Evolutionary conservation across 30 jellyfish, hydroid and myxozoan species (phyloP).

Genomic region (Aurelia coerulea): DNA sequence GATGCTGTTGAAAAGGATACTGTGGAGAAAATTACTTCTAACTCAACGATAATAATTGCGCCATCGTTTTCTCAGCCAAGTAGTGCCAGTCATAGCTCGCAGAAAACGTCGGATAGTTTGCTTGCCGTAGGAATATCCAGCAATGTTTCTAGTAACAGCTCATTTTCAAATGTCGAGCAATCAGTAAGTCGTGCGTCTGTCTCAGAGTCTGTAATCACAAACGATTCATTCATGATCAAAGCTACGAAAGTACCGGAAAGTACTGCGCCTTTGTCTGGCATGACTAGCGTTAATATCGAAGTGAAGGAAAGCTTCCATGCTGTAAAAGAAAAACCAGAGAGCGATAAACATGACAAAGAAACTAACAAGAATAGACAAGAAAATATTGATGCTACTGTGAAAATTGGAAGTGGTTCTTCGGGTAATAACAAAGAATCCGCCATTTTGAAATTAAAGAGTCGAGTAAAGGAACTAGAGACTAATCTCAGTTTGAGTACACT

Average conservation of each 20-base stretch:
- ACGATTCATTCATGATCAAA: background rate
- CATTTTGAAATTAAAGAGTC: slow-evolving; percentile 81
- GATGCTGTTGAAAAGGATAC: background rate
- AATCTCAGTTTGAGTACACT: slow-evolving; percentile 91
- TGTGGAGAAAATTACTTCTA: background rate
- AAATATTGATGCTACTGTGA: slow-evolving; percentile 20
- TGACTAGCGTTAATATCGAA: background rate
- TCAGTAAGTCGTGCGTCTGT: slow-evolving; percentile 55
- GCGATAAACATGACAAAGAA: slow-evolving; percentile 9
- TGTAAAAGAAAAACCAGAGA: slow-evolving; percentile 4
- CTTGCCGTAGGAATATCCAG: background rate
- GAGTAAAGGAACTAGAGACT: slow-evolving; percentile 87
- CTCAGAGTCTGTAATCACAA: background rate
- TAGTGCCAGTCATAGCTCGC: slow-evolving; percentile 33
- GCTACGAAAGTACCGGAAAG: slow-evolving; percentile 25
- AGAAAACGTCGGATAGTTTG: slow-evolving; percentile 27
- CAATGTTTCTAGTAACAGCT: background rate
- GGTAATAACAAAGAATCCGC: slow-evolving; percentile 97
- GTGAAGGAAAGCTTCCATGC: slow-evolving; percentile 6
- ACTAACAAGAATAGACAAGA: background rate
- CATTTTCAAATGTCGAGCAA: background rate
- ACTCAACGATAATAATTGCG: slow-evolving; percentile 4
- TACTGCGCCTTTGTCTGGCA: background rate
- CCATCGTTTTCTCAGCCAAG: slow-evolving; percentile 71
- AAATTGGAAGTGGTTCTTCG: slow-evolving; percentile 68